Evolutionary conservation across 2,113 vertebrate species (phyloP), one percentile per base, ranked within the genome.

Genomic region (Epinephelus fuscoguttatus): DNA sequence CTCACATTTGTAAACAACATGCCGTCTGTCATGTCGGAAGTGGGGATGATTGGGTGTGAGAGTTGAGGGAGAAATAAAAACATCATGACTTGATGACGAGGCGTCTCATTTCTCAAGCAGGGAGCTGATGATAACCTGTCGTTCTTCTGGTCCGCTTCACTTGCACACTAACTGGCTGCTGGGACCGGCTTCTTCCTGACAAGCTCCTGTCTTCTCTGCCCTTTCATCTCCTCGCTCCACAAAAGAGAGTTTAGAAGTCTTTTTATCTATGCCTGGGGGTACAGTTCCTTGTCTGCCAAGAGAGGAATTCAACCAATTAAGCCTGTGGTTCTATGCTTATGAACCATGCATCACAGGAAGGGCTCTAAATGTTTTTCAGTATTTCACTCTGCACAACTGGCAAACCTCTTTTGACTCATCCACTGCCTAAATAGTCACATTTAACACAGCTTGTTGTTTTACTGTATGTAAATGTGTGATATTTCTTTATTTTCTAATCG

Each of bases 201-300:
- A 94, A 87, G 91, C 92, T 92, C 83, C 91, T 90, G 90, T 94
- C 93, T 91, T 84, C 86, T 75, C 72, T 91, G 84, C 89, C 89
- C 92, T 95, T 94, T 95, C 94, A 95, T 96, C 93, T 94, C 72
- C 75, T 81, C 70, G 59, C 89, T 85, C 86, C 90, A 94, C 94
- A 95, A 94, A 92, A 91, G 91, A 84, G 84, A 93, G 89, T 91
- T 92, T 90, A 91, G 90, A 86, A 89, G 89, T 89, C 91, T 93
- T 95, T 95, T 95, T 94, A 93, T 95, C 92, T 88, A 57, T 76
- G 93, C 94, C 93, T 87, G 79, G 72, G 94, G 93, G 86, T 89
- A 87, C 92, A 89, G 70, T 90, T 91, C 78, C 90, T 69, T 70
- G 77, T 89, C 89, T 92, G 91, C 91, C 87, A 78, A 71, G 80